phyloP scores from a whole-genome alignment of 2,888 invertebrate genomes.

The Cryptocephalus moraei region DNA sequence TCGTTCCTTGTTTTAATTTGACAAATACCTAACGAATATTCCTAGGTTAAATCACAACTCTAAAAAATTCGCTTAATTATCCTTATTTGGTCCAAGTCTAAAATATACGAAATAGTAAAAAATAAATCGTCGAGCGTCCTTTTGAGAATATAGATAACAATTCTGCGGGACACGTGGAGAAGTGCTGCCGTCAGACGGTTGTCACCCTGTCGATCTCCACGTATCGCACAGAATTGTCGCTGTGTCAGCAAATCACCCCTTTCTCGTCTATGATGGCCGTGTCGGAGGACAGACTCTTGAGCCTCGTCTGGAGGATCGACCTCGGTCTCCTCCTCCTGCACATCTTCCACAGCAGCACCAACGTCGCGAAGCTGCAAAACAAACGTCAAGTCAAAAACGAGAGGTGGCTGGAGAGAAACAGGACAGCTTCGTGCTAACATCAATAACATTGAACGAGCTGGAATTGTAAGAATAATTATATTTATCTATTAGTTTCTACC shows the following conservation, averaged over 20 bases:
- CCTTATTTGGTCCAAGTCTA: constrained; percentile 20
- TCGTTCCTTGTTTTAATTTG: constrained; percentile 4
- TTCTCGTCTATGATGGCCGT: constrained; percentile 71
- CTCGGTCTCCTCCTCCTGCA: constrained; percentile 54
- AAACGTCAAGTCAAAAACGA: neutral
- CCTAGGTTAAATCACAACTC: constrained; percentile 25
- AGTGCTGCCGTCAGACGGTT: constrained; percentile 62
- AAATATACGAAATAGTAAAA: constrained; percentile 8
- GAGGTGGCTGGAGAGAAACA: no score
- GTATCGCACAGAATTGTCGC: constrained; percentile 89
- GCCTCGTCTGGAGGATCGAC: constrained; percentile 67
- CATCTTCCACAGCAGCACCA: constrained; percentile 29
- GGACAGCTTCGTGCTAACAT: neutral
- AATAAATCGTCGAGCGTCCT: neutral
- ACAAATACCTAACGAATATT: constrained; percentile 15
- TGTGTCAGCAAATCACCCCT: constrained; percentile 91
- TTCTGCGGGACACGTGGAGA: constrained; percentile 28
- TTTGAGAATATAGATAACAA: constrained; percentile 15
- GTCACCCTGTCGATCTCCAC: constrained; percentile 85
- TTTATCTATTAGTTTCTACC: no score
- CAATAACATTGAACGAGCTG: neutral
- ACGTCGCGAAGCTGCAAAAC: constrained; percentile 21
- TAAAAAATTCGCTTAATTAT: constrained; percentile 21
- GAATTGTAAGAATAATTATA: no score
- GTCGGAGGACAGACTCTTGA: constrained; percentile 51